Evolutionary conservation across 2,113 vertebrate genomes (phyloP), one percentile per base, ranked within the genome.

Genomic region (Alethe diademata): DNA sequence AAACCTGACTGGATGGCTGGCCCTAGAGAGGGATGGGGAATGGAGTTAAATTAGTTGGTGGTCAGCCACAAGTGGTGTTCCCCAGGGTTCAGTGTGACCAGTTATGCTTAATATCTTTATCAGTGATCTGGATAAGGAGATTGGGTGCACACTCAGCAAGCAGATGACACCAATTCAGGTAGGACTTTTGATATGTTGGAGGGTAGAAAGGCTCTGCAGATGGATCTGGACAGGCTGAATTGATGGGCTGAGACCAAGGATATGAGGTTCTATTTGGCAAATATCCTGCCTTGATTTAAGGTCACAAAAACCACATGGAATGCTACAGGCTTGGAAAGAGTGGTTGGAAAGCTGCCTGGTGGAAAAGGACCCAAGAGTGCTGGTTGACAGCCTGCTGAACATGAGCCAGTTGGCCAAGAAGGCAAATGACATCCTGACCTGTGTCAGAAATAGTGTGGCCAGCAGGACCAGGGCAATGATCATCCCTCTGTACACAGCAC

Each of bases 401-500:
- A 22, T 2, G 3, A 74, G 19, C 38, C 61, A 81, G n/a, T 13
- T 53, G 53, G 16, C 28, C 5, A 8, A 47, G 36, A 65, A 57
- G 20, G 38, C 13, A 19, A n/a, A 1, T 31, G 51, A 4, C 8
- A 65, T 14, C 36, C 43, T 58, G 51, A 45, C 8, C 12, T 38
- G 7, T 9, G 6, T 8, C 60, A 40, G n/a, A 4, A 53, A 31
- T 10, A 8, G 7, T 8, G 24, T 22, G 38, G 28, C 12, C 38
- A 67, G 28, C 38, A 74, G 53, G 24, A 29, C 3, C 29, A n/a
- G 24, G 53, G 17, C 31, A 42, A 8, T 9, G 35, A 38, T 51
- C 1, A 0, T 12, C 7, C 31, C 19, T 14, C 28, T 29, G 13
- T 22, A 40, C 0, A 0, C 24, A 31, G 28, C 38, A 31, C 53